Conservation (phyloP, 1,140 invertebrate species). For the Penaeus indicus region DNA sequence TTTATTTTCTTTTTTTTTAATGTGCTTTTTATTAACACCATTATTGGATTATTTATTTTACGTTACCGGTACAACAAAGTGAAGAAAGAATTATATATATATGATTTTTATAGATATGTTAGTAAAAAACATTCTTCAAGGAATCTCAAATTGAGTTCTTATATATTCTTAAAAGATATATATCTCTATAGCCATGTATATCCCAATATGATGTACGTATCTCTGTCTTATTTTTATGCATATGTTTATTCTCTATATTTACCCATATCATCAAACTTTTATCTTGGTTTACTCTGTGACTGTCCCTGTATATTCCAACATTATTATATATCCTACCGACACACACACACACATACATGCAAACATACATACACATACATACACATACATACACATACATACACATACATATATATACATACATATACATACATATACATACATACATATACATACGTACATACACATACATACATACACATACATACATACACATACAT, state of each 20-base stretch:
- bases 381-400: slow-evolving; percentile 1
- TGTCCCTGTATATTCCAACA: not conserved
- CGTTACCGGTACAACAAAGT: too few relatives aligned
- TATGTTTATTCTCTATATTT: not conserved
- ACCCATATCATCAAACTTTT: not conserved
- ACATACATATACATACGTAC: not conserved
- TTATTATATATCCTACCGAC: not conserved
- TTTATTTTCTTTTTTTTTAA: too few relatives aligned
- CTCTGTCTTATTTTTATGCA: too few relatives aligned
- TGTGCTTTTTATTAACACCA: too few relatives aligned
- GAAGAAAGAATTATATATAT: too few relatives aligned
- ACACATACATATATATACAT: not conserved
- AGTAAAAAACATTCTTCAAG: too few relatives aligned
- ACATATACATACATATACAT: not conserved
- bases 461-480: slow-evolving; percentile 12
- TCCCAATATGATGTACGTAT: too few relatives aligned
- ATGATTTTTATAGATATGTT: too few relatives aligned
- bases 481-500: not conserved
- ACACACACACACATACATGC: not conserved
- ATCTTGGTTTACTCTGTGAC: not conserved
- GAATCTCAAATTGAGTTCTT: too few relatives aligned
- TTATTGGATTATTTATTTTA: too few relatives aligned
- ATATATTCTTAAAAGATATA: too few relatives aligned
- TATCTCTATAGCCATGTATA: too few relatives aligned
- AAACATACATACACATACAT: not conserved